Percentiles rank a stretch among this genome's conserved stretches.
Evolutionary conservation across 2,888 invertebrate genomes (phyloP).

Genomic region (Patella caerulea): DNA sequence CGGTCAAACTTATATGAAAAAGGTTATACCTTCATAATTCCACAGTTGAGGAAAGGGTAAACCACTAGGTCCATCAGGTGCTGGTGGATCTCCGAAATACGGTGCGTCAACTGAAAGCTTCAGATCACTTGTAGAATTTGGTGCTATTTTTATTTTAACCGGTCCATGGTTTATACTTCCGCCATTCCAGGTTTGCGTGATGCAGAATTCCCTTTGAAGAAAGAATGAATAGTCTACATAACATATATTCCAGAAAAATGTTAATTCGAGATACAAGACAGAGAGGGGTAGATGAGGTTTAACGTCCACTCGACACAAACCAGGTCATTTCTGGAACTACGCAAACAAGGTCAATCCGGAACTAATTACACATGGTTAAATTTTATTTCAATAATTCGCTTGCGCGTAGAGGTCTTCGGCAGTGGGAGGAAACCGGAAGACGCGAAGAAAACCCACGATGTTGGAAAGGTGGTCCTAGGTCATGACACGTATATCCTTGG

Average conservation of each 20-base stretch:
- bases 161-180: conserved; percentile 47
- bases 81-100: conserved; percentile 70
- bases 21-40: conserved; percentile 71
- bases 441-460: no score
- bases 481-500: not conserved
- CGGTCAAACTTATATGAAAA: no score
- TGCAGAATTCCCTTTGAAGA: conserved; percentile 36
- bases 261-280: conserved; percentile 6
- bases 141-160: conserved; percentile 42
- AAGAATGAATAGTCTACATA: not conserved
- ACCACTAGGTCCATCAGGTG: conserved; percentile 64
- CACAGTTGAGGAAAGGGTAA: conserved; percentile 70
- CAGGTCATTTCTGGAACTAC: no score
- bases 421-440: no score
- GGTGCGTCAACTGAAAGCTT: conserved; percentile 64
- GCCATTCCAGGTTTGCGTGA: conserved; percentile 58
- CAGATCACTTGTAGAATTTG: conserved; percentile 33
- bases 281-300: not conserved
- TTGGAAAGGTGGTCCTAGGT: no score
- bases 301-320: no score
- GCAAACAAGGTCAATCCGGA: no score
- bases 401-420: no score
- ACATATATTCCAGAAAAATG: not conserved
- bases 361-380: no score
- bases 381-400: no score